These are phyloP conservation scores for Pyxicephalus adspersus DNA, from an alignment of 2,113 vertebrate species.

Conservation along the genomic window DNA sequence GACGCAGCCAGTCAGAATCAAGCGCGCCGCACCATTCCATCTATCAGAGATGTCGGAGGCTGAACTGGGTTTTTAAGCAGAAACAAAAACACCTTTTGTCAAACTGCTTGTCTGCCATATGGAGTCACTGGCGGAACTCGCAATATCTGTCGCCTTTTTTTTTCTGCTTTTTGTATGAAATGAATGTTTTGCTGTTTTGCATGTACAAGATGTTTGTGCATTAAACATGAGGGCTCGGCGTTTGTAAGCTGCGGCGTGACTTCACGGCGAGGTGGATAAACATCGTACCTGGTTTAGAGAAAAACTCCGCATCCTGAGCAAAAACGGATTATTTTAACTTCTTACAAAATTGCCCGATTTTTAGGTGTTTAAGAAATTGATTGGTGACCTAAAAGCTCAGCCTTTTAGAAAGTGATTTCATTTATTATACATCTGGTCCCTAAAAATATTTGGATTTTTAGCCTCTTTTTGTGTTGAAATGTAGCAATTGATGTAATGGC, in stretches of 20 bases:
- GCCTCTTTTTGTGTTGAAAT: not conserved
- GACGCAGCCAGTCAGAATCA: not conserved
- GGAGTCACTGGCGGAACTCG: not conserved
- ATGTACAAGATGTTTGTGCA: not conserved
- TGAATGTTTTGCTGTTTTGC: not conserved
- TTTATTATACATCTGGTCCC: too few relatives aligned
- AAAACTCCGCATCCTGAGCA: too few relatives aligned
- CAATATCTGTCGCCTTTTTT: not conserved
- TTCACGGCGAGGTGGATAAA: not conserved
- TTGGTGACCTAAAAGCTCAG: not conserved
- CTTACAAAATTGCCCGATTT: not conserved
- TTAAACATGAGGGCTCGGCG: not conserved
- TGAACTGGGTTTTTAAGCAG: not conserved
- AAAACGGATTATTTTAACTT: not conserved
- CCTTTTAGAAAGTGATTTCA: not conserved
- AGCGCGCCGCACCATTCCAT: not conserved
- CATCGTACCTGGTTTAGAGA: not conserved
- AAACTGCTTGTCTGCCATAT: not conserved
- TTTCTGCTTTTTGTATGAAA: not conserved
- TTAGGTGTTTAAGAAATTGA: not conserved
- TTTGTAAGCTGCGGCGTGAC: not conserved
- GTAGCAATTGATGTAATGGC: not conserved
- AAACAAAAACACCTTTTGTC: slow-evolving; percentile 33
- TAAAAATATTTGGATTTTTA: not conserved
- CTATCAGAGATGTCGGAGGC: not conserved